Base-by-base conservation (phyloP, 2,888 invertebrate genomes). In the Drosophila mayaguana region DNA sequence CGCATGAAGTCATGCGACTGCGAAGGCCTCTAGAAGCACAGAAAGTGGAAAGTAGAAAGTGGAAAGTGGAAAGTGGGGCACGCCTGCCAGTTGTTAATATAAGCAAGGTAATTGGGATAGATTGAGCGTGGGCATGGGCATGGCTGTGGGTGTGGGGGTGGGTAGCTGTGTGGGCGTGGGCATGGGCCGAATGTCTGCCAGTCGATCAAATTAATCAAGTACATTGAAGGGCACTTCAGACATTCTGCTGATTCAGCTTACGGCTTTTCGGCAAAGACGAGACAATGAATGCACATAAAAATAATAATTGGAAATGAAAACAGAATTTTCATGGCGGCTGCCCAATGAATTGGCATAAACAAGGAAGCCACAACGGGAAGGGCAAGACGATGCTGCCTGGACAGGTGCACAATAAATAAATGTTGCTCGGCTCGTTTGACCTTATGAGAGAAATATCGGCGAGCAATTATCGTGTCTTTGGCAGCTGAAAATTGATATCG, bases 251-350 rank as follows among this genome's bases (percentile, higher is more conserved):
- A 84, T 63, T 84, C 84, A 83, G 81, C 81, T 56, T 55, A 66
- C 50, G 73, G 77, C 64, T 73, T 88, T 88, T 48, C 48, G 48
- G 43, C 54, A 40, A 22, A 51, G 61, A 46, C 64, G 32, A 56
- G 83, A 83, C 89, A 84, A 84, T 90, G 83, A 84, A 82, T 90
- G 72, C 66, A 84, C 83, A 84, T 85, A 90, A 84, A 90, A 90
- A 88, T 90, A 90, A 90, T 90, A 90, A 90, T 84, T 84, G 83
- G 89, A 88, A 88, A 88, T 88, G 89, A 79, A 88, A 90, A 88
- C 90, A 88, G 25, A 48, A 85, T 89, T 90, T 88, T 89, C 86
- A 89, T 77, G 67, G 66, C 63, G 56, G 42, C 54, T 64, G 63
- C 57, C 53, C 83, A 66, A 79, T 89, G 83, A 83, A 67, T 76